Evolutionary conservation across 2,113 vertebrate species (phyloP), one percentile per base, ranked within the genome.

Genomic region (Serilophus lunatus): DNA sequence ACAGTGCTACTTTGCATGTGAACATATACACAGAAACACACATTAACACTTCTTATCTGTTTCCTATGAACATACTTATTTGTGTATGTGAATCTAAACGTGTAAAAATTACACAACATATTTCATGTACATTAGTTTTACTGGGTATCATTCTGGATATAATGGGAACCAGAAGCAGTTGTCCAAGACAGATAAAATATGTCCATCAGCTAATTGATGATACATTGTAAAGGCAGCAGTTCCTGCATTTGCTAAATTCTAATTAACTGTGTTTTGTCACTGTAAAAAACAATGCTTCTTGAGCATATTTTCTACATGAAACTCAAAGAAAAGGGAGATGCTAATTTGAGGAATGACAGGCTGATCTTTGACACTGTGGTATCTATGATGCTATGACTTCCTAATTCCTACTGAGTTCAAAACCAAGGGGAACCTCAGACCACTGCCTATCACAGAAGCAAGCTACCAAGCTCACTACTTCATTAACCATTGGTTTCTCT

Each of bases 11-110:
- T 84, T 61, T n/a, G 7, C 8, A 24, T 42, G 6, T 64, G 31
- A 50, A 45, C 2, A 33, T 1, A 0, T 23, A 26, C 5, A n/a
- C 15, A 68, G 13, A 53, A 14, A 44, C 31, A 2, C 12, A 50
- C 26, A 53, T 7, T 75, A 33, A 47, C 9, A 38, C 1, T 69
- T 69, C 17, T 75, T 47, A 40, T 11, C 17, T 42, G 5, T 61
- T 69, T 74, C 40, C 9, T 76, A 33, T 4, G 5, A 12, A 35
- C 16, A 25, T 12, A 29, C 2, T 24, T 29, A 12, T 61, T 44
- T 33, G 4, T 35, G 23, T 59, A 36, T 36, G 29, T 36, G 9
- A 50, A 77, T 47, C 2, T 4, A 92, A 88, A 66, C n/a, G 13
- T 15, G 7, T 25, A 47, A 82, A 82, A 68, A 31, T n/a, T 25